Conservation (phyloP, 2,888 invertebrate genomes). For the Byasa hedistus region DNA sequence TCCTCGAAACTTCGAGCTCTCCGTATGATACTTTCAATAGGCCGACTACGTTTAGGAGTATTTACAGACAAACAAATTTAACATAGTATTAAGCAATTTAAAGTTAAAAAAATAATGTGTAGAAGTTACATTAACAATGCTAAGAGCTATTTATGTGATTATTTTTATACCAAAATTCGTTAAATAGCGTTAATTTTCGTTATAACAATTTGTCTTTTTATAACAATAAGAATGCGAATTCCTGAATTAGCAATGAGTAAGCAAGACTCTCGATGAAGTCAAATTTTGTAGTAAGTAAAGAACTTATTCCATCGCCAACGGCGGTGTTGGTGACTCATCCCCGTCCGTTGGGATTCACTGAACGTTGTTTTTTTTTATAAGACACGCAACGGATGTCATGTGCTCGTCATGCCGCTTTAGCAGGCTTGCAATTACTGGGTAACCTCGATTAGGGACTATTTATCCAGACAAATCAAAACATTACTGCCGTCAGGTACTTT, state of each 20-base stretch:
- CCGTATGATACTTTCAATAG: too few species aligned
- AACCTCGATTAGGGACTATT: conserved; percentile 25
- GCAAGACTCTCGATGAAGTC: not conserved
- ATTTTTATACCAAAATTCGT: too few species aligned
- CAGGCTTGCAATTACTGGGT: conserved; percentile 23
- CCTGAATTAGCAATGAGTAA: conserved; percentile 7
- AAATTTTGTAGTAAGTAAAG: not conserved
- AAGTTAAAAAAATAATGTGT: too few species aligned
- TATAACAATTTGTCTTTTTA: too few species aligned
- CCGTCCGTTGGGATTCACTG: conserved; percentile 40
- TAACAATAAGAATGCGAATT: too few species aligned
- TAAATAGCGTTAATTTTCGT: too few species aligned
- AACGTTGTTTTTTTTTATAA: conserved; percentile 29
- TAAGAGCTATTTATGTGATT: too few species aligned
- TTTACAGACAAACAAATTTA: too few species aligned
- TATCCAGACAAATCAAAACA: conserved; percentile 4
- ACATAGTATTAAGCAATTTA: too few species aligned
- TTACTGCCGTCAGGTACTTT: not conserved
- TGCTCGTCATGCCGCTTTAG: conserved; percentile 19
- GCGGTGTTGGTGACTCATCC: conserved; percentile 37
- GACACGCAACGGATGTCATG: conserved; percentile 28
- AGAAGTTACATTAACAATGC: too few species aligned
- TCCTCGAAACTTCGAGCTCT: too few species aligned
- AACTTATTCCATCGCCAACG: conserved; percentile 7
- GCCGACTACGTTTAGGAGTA: too few species aligned